Evolutionary conservation across 2,888 invertebrate genomes (phyloP), one percentile per base, ranked within the genome.

Genomic region (Nephrotoma appendiculata): DNA sequence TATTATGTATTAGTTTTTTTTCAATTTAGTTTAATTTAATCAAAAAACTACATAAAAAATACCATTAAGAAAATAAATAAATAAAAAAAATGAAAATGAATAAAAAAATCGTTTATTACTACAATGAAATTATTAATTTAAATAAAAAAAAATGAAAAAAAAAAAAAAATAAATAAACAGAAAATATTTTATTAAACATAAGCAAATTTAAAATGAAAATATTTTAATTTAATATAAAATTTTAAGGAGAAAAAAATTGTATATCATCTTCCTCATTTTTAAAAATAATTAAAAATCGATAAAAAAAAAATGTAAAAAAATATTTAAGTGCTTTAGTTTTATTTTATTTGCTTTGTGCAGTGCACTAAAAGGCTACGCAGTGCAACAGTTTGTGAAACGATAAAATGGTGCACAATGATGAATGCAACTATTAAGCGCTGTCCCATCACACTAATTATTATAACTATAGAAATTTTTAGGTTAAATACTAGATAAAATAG

Each of bases 231-330:
- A 52, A 52, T 52, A 15, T 52, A 31, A 71, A 57, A 71, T 71
- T 71, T 71, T 71, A 71, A 71, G 52, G 31, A 71, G 31, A 84
- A 84, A 42, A 84, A 83, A 83, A 84, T 42, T 84, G 84, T 84
- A 84, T 84, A 84, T 84, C 84, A 84, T 84, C 84, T 84, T 84
- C 84, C 84, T 84, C 84, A 84, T 84, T 84, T 84, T 84, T 84
- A 84, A 84, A 84, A 84, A 71, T 71, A 71, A 71, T 71, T 71
- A 71, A 71, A 71, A 71, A 71, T 71, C 31, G 71, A 71, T 71
- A 71, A 71, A 71, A 71, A 71, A 71, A 71, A 71, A 71, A 71
- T 71, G 71, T 71, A 71, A 71, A 71, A 71, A 71, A 71, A 71
- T 71, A 71, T 31, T 31, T 71, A 31, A 71, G 19, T 57, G 15